phyloP scores from a whole-genome alignment of 2,113 vertebrate genomes.

The Girardinichthys multiradiatus region DNA sequence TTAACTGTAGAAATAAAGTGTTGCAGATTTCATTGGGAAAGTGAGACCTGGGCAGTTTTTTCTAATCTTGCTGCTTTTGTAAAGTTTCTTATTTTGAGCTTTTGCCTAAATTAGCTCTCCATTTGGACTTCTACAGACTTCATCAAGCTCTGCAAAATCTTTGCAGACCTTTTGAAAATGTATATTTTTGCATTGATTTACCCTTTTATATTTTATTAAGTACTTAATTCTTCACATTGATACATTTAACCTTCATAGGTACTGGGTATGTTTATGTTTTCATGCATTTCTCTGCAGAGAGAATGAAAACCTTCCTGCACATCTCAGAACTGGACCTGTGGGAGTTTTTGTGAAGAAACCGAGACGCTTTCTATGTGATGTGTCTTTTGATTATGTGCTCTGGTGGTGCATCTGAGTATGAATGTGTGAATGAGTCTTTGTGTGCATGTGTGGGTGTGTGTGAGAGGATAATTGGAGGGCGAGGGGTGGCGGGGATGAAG shows the following conservation, averaged over 20 bases:
- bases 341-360: conserved; percentile 55
- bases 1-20: too few relatives aligned
- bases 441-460: conserved; percentile 49
- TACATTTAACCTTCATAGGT: too few relatives aligned
- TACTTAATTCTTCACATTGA: too few relatives aligned
- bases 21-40: too few relatives aligned
- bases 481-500: conserved; percentile 4
- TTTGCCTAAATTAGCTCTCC: too few relatives aligned
- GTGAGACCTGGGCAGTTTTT: too few relatives aligned
- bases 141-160: background rate
- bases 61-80: too few relatives aligned
- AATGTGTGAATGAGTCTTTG: conserved; percentile 76
- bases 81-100: too few relatives aligned
- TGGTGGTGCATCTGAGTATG: conserved; percentile 51
- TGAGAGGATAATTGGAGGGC: conserved; percentile 46
- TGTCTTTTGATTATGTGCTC: conserved; percentile 74
- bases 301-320: background rate
- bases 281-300: background rate
- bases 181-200: background rate
- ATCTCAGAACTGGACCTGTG: conserved; percentile 41
- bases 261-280: background rate
- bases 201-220: too few relatives aligned
- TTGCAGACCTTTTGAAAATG: background rate
- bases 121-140: too few relatives aligned
- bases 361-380: conserved; percentile 51